Conservation (phyloP, 2,113 vertebrate genomes). For the Dipodomys ordii region DNA sequence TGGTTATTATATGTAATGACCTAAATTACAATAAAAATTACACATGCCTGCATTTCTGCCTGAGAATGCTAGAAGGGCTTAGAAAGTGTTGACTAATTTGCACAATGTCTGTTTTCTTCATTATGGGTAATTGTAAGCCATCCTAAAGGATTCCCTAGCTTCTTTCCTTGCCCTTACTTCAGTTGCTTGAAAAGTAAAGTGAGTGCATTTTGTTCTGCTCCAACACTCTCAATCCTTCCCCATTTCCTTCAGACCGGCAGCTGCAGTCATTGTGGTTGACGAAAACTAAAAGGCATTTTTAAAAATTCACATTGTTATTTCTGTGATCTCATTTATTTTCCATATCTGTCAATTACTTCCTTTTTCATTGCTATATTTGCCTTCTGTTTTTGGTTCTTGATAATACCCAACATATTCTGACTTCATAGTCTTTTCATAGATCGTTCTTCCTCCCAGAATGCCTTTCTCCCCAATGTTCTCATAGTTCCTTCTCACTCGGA, state of each 20-base stretch:
- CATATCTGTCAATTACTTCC: background rate
- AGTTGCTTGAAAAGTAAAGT: background rate
- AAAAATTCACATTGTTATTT: background rate
- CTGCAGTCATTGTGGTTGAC: background rate
- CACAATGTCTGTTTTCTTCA: background rate
- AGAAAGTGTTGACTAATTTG: background rate
- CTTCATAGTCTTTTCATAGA: background rate
- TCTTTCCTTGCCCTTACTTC: background rate
- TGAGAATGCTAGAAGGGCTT: background rate
- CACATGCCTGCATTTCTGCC: background rate
- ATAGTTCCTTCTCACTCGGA: background rate
- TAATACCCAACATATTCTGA: background rate
- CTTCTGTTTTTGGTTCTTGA: background rate
- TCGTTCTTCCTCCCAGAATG: background rate
- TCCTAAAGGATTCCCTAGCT: background rate
- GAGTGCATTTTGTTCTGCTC: background rate
- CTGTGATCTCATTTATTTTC: background rate
- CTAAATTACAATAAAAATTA: background rate
- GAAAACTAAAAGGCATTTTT: background rate
- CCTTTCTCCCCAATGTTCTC: background rate
- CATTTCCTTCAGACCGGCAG: background rate
- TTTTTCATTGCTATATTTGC: background rate
- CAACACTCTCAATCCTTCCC: background rate
- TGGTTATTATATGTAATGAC: background rate
- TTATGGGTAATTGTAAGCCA: background rate